These are phyloP conservation scores for Tragelaphus scriptus DNA, from an alignment of 2,113 vertebrate species.

Conservation along the genomic window DNA sequence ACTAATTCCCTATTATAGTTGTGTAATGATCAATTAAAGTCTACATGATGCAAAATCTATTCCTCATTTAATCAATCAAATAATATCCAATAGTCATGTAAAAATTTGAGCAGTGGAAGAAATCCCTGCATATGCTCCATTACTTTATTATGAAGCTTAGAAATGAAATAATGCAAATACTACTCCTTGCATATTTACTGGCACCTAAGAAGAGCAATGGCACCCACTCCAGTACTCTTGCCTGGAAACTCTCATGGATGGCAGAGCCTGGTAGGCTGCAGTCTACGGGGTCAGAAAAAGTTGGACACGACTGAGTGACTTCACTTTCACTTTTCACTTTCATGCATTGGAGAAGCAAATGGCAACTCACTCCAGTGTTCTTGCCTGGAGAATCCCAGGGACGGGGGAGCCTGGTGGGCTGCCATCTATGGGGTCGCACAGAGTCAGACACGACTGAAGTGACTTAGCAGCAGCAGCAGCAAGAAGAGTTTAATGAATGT, in stretches of 20 bases:
- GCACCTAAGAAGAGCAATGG: neutral
- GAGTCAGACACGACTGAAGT: no score
- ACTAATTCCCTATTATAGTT: neutral
- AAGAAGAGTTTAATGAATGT: neutral
- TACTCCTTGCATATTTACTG: neutral
- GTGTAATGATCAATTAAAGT: neutral
- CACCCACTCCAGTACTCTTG: no score
- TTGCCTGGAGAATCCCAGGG: no score
- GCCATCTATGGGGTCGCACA: no score
- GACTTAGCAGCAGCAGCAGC: no score
- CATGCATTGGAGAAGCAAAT: no score
- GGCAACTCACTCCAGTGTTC: no score
- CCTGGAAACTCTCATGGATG: no score
- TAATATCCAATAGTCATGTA: neutral
- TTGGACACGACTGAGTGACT: rapidly evolving
- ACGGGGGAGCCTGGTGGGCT: no score
- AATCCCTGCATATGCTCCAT: neutral
- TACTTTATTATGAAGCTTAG: neutral
- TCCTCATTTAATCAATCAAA: neutral
- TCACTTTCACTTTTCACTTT: no score
- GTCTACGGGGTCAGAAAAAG: no score
- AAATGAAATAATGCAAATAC: neutral
- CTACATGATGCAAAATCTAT: neutral
- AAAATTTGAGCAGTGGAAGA: neutral
- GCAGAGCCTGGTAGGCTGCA: no score